Base-by-base conservation (phyloP, 2,797 vertebrate genomes). In the Brotula barbata region DNA sequence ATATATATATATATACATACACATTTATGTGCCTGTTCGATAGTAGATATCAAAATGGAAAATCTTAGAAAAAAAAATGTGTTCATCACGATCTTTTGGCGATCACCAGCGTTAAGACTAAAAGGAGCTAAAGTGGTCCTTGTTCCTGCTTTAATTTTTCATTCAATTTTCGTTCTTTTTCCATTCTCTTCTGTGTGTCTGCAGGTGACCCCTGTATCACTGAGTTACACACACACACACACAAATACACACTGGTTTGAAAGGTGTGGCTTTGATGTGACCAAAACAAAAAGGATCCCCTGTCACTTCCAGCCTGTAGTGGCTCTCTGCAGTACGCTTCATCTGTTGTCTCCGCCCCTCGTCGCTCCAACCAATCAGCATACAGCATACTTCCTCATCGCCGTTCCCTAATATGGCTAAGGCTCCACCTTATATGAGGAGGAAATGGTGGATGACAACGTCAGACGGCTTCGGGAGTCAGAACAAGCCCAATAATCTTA, bases 381-480 rank as follows among this genome's bases (percentile, higher is more conserved):
- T 59, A 45, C 42, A 28, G 71, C 57, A 71, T 25, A 89, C 86
- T 89, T 80, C 87, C 88, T 62, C 36, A 16, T 81, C 53, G 73
- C 56, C 17, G 9, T 62, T 50, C 28, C 88, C 87, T 69, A 83
- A 85, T 88, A 72, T 78, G 85, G 79, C 66, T 73, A 69, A 78
- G 77, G 89, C 81, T 59, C 11, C 80, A 63, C 45, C 57, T 73
- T 60, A 37, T 66, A 46, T 54, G 28, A 12, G 12, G 55, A 62
- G 79, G 51, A 75, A 86, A 90, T 89, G 85, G 88, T 90, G 74
- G 84, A 76, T 22, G 58, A 50, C 12, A 56, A 37, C 71, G 54
- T 50, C 53, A 74, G 52, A 73, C 77, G 51, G 77, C 63, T 64
- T 22, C 63, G 62, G 51, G 59, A 79, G 59, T 76, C 47, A 56